Base-by-base conservation (phyloP, 2,888 invertebrate species). In the Calameuta filiformis region DNA sequence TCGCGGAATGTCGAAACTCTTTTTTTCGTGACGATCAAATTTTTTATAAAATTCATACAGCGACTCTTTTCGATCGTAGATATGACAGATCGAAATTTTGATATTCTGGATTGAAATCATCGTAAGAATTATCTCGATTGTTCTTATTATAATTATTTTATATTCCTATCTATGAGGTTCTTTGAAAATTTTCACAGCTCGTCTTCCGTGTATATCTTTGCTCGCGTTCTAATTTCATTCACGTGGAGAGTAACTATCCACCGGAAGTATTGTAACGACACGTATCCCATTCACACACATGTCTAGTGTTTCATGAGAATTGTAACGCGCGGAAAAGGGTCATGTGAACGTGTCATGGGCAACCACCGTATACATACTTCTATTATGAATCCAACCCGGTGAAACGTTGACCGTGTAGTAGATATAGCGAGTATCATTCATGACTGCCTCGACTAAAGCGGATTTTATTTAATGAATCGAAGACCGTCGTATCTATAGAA, bases 321-420 rank as follows among this genome's bases (percentile, higher is more conserved):
- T 90, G 90, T 90, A 88, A 90, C 90, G 89, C 85, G 88, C 86
- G 88, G 89, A 90, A 90, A 90, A 90, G 90, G 90, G 90, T 90
- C 90, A 89, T 90, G 90, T 88, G 90, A 91, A 90, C 88, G 86
- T 90, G 90, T 89, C 90, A 89, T 86, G 89, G 89, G 88, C 88
- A 89, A 86, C 85, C 86, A 87, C 85, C 86, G 87, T 86, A 80
- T 81, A 85, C 86, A 80, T 81, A 85, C 86, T 85, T 84, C 82
- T 85, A 85, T 85, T 84, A 87, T 85, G 87, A 88, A 88, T 85
- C 87, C 85, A 87, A 88, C 84, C 85, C 84, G 85, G 85, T 87
- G 88, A 87, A 89, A 87, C 89, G 87, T 87, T 89, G 89, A 89
- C 88, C 89, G 89, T 84, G 82, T 15, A 56, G 56, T 56, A 23